Percentiles rank a stretch among this genome's conserved stretches.
These are phyloP conservation scores for Pterostichus madidus DNA, from an alignment of 2,888 invertebrate species.

Conservation along the genomic window DNA sequence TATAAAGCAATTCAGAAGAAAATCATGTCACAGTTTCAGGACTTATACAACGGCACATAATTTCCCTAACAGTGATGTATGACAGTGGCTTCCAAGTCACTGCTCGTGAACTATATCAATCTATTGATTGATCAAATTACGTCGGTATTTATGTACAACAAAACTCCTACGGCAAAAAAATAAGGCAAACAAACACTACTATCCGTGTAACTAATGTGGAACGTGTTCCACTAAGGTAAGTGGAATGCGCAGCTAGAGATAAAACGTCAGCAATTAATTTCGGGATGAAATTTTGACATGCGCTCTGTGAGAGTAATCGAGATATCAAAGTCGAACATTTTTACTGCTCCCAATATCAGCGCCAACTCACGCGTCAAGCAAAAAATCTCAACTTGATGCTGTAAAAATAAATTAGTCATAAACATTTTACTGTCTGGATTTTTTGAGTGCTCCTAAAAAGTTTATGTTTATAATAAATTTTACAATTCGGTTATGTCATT, in stretches of 20 bases:
- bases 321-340: slow-evolving; percentile 64
- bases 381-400: slow-evolving; percentile 55
- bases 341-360: slow-evolving; percentile 61
- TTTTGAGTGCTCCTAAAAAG: slow-evolving; percentile 52
- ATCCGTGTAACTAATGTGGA: slow-evolving; percentile 58
- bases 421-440: slow-evolving; percentile 58
- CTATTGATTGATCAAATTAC: slow-evolving; percentile 59
- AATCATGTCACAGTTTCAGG: not conserved
- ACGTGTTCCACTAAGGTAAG: slow-evolving; percentile 61
- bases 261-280: slow-evolving; percentile 66
- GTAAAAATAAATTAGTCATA: slow-evolving; percentile 57
- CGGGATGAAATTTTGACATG: slow-evolving; percentile 63
- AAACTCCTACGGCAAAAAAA: slow-evolving; percentile 42
- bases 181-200: slow-evolving; percentile 37
- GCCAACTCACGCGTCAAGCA: slow-evolving; percentile 27
- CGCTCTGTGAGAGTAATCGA: slow-evolving; percentile 61
- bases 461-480: slow-evolving; percentile 48
- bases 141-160: slow-evolving; percentile 60
- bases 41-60: not conserved
- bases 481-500: slow-evolving; percentile 51
- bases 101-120: slow-evolving; percentile 4
- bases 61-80: slow-evolving; percentile 46
- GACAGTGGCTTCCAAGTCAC: not conserved
- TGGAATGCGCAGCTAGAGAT: slow-evolving; percentile 63
- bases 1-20: not conserved